Base-by-base conservation (phyloP, 1,140 invertebrate species). In the Physella acuta region DNA sequence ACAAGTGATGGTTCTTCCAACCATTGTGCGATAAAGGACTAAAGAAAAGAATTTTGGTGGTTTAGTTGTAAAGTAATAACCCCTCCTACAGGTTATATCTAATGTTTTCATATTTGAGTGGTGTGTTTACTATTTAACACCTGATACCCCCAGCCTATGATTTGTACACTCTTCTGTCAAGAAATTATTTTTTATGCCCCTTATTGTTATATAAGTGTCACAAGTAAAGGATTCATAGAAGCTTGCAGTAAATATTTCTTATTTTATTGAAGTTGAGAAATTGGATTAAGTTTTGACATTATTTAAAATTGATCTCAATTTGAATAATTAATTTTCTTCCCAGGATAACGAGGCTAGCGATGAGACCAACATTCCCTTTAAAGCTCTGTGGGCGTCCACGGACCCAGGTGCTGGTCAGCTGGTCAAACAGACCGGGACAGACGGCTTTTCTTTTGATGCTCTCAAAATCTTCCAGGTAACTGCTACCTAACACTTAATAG, bases 41-140 rank as follows among this genome's bases (percentile, higher is more conserved):
- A 11, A 11, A 44, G 20, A 44, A 44, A 44, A 44, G 8, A 44
- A 44, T 44, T 44, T 44, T 44, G 39, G 39, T 20, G 8, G 8
- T 11, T 44, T 44, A 44, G 8, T 44, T 11, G 8, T 44, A 44
- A 8, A 44, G 39, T 11, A 44, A 44, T 11, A 11, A 11, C 39
- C 20, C 20, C 39, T 20, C 8, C 20, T 8, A 11, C 39, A 44
- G 39, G 20, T 44, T 44, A 11, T 44, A 20, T 44, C 39, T 44
- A 44, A 11, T 44, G 8, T 44, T 44, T 44, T 11, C 39, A 85
- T 83, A 79, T 79, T 30, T 81, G 82, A 17, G 62, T 74, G 44
- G 82, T 79, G 3, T 74, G 79, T 20, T 82, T 85, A 59, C 86
- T 85, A 85, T 86, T 84, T 63, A 68, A n/a, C n/a, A n/a, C n/a